phyloP scores from a whole-genome alignment of 2,888 invertebrate genomes.

The Pseudoips prasinana region DNA sequence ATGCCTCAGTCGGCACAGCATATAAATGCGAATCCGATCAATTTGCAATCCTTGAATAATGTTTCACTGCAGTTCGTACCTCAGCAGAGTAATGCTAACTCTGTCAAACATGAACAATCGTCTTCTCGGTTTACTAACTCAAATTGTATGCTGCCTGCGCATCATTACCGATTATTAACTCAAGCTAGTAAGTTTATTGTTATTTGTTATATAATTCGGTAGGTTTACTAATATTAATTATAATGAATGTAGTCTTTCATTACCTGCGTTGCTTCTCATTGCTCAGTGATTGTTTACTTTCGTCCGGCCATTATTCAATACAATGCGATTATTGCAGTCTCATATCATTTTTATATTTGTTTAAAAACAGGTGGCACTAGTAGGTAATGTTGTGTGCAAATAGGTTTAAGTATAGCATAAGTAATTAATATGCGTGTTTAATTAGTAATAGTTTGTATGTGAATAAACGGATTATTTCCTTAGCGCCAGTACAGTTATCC shows the following conservation, averaged over 20 bases:
- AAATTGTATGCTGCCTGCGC: conserved; percentile 60
- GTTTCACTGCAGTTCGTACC: conserved; percentile 56
- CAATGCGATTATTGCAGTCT: too few species aligned
- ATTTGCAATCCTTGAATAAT: conserved; percentile 56
- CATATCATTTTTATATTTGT: too few species aligned
- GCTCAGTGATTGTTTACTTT: too few species aligned
- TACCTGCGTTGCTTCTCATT: too few species aligned
- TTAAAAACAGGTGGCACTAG: neutral
- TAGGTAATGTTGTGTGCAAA: neutral
- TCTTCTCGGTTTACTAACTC: conserved; percentile 58
- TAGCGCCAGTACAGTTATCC: conserved; percentile 69
- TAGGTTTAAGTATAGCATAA: neutral
- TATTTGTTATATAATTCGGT: too few species aligned
- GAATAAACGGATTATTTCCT: conserved; percentile 47
- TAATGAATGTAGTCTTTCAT: too few species aligned
- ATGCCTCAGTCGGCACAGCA: conserved; percentile 57
- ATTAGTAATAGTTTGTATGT: too few species aligned
- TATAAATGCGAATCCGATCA: conserved; percentile 54
- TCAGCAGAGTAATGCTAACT: conserved; percentile 45
- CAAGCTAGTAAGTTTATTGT: conserved; percentile 63
- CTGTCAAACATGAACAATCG: conserved; percentile 58
- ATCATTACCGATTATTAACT: conserved; percentile 62
- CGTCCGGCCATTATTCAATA: too few species aligned
- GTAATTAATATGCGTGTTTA: too few species aligned
- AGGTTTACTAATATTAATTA: too few species aligned